These are phyloP conservation scores for Oithona nana DNA, from an alignment of 2,888 invertebrate species.

Conservation along the genomic window DNA sequence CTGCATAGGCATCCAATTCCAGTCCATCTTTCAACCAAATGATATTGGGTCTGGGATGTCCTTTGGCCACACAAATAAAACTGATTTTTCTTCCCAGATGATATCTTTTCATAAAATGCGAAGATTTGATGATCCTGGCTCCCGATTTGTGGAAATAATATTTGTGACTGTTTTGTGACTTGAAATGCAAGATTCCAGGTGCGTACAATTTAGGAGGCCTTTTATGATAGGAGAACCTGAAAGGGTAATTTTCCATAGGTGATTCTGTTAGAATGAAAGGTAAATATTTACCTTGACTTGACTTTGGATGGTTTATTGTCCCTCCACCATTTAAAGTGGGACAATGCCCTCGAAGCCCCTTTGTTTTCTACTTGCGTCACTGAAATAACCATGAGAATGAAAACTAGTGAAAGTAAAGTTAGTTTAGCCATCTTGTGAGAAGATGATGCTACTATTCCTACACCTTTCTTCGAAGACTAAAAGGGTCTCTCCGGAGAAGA, in stretches of 20 bases:
- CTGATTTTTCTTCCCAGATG: constrained; percentile 83
- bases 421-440: too few relatives aligned
- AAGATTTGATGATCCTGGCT: constrained; percentile 66
- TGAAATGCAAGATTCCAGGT: constrained; percentile 5
- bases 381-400: too few relatives aligned
- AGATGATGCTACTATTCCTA: too few relatives aligned
- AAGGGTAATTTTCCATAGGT: background rate
- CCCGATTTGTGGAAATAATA: constrained; percentile 34
- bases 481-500: too few relatives aligned
- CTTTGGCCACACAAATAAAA: constrained; percentile 73
- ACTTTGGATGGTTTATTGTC: constrained; percentile 3
- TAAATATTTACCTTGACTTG: background rate
- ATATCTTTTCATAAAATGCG: constrained; percentile 83
- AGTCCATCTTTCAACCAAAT: constrained; percentile 91
- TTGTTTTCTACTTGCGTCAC: background rate
- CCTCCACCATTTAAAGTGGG: constrained; percentile 11
- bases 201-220: constrained; percentile 11
- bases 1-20: constrained; percentile 50
- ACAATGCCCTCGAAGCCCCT: background rate
- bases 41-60: constrained; percentile 70
- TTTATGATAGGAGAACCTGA: background rate
- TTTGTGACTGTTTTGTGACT: background rate
- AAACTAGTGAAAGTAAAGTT: too few relatives aligned
- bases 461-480: too few relatives aligned
- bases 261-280: background rate